Evolutionary conservation across 1,140 invertebrate species (phyloP).

Genomic region (Drosophila oshimai): DNA sequence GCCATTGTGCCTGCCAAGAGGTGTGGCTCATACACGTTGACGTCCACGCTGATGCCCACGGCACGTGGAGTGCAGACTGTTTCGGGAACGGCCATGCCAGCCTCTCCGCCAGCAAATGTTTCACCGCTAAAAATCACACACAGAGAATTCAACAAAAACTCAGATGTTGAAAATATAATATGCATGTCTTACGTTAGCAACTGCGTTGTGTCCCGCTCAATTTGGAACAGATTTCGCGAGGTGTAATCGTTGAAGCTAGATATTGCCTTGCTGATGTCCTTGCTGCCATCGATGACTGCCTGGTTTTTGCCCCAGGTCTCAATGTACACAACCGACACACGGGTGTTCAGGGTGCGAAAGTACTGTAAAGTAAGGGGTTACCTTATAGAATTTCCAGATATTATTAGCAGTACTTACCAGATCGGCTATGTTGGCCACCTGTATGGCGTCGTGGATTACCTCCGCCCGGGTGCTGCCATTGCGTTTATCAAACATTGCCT

Average conservation of each 20-base stretch:
- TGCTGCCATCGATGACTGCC: conserved; percentile 89
- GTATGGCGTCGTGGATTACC: conserved; percentile 96
- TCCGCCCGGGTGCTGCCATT: conserved; percentile 94
- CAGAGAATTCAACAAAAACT: no score
- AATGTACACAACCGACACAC: conserved; percentile 96
- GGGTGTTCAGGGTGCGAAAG: conserved; percentile 95
- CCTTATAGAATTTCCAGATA: no score
- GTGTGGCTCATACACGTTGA: conserved; percentile 96
- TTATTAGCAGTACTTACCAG: conserved; percentile 88
- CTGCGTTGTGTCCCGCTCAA: conserved; percentile 94
- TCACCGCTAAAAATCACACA: conserved; percentile 86
- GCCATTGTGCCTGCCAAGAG: conserved; percentile 96
- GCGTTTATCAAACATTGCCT: conserved; percentile 96
- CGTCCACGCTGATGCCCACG: conserved; percentile 95
- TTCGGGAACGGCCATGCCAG: conserved; percentile 95
- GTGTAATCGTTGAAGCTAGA: conserved; percentile 95
- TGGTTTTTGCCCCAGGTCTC: conserved; percentile 97
- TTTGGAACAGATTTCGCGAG: conserved; percentile 90
- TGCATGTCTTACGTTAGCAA: conserved; percentile 93
- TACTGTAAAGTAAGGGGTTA: conserved; percentile 89
- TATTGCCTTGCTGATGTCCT: conserved; percentile 93
- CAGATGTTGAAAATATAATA: no score
- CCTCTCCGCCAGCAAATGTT: conserved; percentile 91
- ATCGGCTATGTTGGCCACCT: conserved; percentile 98
- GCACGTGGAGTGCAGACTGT: conserved; percentile 95